These are phyloP conservation scores for Orgyia antiqua DNA, from an alignment of 2,888 invertebrate genomes.

Conservation along the genomic window DNA sequence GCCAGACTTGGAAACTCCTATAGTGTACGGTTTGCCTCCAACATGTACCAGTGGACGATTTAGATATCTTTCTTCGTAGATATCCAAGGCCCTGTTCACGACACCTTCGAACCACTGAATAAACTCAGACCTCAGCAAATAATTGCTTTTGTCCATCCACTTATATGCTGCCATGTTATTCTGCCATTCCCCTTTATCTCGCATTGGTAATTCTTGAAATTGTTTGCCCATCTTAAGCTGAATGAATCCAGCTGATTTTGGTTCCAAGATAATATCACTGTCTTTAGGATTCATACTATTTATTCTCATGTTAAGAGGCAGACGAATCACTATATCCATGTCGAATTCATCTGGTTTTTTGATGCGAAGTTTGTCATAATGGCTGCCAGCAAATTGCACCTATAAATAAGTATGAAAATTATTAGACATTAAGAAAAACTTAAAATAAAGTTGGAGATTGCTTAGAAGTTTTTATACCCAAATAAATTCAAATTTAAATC, in stretches of 20 bases:
- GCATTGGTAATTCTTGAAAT: slow-evolving; percentile 38
- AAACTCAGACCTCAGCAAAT: slow-evolving; percentile 62
- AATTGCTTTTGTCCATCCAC: slow-evolving; percentile 58
- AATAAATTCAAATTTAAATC: too few relatives aligned
- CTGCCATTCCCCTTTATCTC: slow-evolving; percentile 39
- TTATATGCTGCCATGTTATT: slow-evolving; percentile 49
- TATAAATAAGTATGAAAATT: slow-evolving; percentile 22
- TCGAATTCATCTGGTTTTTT: slow-evolving; percentile 79
- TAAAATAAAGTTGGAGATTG: not conserved
- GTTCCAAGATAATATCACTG: slow-evolving; percentile 53
- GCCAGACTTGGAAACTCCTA: slow-evolving; percentile 47
- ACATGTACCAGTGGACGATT: slow-evolving; percentile 25
- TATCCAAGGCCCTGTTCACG: slow-evolving; percentile 54
- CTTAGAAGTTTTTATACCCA: too few relatives aligned
- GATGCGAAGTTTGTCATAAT: slow-evolving; percentile 76
- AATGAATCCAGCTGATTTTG: slow-evolving; percentile 61
- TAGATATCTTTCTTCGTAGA: slow-evolving; percentile 19
- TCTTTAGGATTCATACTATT: slow-evolving; percentile 28
- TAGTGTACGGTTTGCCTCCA: slow-evolving; percentile 52
- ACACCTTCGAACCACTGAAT: slow-evolving; percentile 75
- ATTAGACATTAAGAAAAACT: too few relatives aligned
- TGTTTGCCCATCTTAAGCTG: slow-evolving; percentile 55
- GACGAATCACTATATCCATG: slow-evolving; percentile 72
- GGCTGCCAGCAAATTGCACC: slow-evolving; percentile 78
- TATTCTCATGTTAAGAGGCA: slow-evolving; percentile 55